Evolutionary conservation across 2,888 invertebrate species (phyloP).

Genomic region (Carterocephalus palaemon): DNA sequence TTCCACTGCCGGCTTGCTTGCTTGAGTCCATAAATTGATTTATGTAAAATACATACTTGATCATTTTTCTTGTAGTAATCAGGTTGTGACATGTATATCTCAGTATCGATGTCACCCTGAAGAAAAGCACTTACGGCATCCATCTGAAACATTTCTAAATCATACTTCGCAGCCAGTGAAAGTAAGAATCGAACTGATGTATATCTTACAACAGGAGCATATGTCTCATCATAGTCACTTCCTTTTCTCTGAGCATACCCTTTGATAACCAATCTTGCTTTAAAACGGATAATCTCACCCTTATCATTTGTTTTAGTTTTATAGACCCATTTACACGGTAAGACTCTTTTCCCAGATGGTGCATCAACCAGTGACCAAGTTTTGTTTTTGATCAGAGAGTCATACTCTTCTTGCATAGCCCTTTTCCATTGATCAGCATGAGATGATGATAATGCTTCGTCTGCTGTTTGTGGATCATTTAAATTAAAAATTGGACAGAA

Average conservation of each 20-base stretch:
- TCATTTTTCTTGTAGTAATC: conserved; percentile 17
- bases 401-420: conserved; percentile 20
- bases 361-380: conserved; percentile 16
- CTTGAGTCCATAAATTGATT: conserved; percentile 30
- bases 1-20: conserved; percentile 27
- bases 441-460: no score
- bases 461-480: no score
- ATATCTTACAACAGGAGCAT: conserved; percentile 31
- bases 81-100: conserved; percentile 28
- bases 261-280: conserved; percentile 32
- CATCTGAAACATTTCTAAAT: conserved; percentile 24
- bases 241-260: conserved; percentile 28
- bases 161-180: conserved; percentile 18
- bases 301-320: conserved; percentile 2
- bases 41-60: conserved; percentile 30
- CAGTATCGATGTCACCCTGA: conserved; percentile 28
- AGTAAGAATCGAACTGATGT: conserved; percentile 26
- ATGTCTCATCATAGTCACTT: conserved; percentile 28
- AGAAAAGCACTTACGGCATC: conserved; percentile 30
- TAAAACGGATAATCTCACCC: conserved; percentile 25
- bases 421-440: conserved; percentile 26
- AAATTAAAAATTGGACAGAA: no score
- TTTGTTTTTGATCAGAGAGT: conserved; percentile 15
- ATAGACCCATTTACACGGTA: neutral
- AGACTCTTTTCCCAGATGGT: no score